These are phyloP conservation scores for Belonocnema kinseyi DNA, from an alignment of 1,140 invertebrate species.

Conservation along the genomic window DNA sequence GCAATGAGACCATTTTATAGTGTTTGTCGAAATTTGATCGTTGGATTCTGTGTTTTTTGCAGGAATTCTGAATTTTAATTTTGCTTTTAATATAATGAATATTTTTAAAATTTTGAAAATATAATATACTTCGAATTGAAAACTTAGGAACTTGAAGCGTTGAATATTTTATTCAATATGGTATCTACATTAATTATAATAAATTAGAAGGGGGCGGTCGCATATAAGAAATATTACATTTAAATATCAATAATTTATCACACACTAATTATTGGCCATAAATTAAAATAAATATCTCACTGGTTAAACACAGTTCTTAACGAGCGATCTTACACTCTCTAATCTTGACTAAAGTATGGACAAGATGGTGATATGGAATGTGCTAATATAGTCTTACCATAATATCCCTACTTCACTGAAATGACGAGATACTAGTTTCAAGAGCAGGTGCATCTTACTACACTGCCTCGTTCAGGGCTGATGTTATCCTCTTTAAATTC, in stretches of 20 bases:
- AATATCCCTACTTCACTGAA: slow-evolving; percentile 15
- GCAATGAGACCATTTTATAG: too few species aligned
- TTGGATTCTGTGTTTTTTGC: too few species aligned
- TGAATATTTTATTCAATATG: too few species aligned
- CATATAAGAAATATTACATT: too few species aligned
- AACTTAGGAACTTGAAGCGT: too few species aligned
- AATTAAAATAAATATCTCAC: slow-evolving; percentile 12
- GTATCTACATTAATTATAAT: too few species aligned
- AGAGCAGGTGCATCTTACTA: slow-evolving; percentile 15
- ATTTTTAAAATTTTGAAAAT: too few species aligned
- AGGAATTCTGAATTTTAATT: too few species aligned
- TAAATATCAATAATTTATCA: not conserved
- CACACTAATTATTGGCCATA: not conserved
- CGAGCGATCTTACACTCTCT: slow-evolving; percentile 8
- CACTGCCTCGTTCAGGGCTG: not conserved
- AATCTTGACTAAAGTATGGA: not conserved
- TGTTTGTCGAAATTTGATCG: too few species aligned
- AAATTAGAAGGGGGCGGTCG: too few species aligned
- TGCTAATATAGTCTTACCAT: slow-evolving; percentile 10
- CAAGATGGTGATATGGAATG: not conserved
- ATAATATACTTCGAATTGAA: too few species aligned
- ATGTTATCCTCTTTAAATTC: slow-evolving; percentile 12
- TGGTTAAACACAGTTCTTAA: slow-evolving; percentile 18
- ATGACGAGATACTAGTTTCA: slow-evolving; percentile 13
- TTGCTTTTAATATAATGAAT: too few species aligned